A percentile compares a stretch with the other conserved stretches of the same genome.
phyloP scores from a whole-genome alignment of 2,888 invertebrate species.

The Graphium colonna region DNA sequence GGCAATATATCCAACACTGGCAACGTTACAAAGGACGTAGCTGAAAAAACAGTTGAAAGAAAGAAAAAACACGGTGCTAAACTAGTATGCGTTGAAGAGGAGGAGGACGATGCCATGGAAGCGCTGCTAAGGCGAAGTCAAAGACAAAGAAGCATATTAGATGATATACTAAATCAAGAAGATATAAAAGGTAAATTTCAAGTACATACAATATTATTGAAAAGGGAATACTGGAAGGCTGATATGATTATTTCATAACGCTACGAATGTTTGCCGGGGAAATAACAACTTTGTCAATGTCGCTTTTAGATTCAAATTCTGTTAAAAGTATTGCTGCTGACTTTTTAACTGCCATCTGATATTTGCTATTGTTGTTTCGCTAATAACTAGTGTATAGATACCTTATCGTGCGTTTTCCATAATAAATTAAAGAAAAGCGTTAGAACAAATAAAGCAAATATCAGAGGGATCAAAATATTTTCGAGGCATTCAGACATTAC shows the following conservation, averaged over 20 bases:
- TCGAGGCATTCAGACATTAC: slow-evolving; percentile 29
- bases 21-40: slow-evolving; percentile 63
- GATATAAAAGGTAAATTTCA: slow-evolving; percentile 77
- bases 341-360: slow-evolving; percentile 44
- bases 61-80: slow-evolving; percentile 51
- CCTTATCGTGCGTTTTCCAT: no score
- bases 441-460: slow-evolving; percentile 33
- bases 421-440: no score
- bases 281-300: slow-evolving; percentile 44
- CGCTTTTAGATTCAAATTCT: slow-evolving; percentile 46
- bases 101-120: slow-evolving; percentile 81
- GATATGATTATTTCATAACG: slow-evolving; percentile 56
- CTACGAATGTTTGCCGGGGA: slow-evolving; percentile 57
- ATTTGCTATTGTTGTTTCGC: slow-evolving; percentile 33
- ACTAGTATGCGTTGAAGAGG: slow-evolving; percentile 66
- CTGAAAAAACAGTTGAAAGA: slow-evolving; percentile 61
- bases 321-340: slow-evolving; percentile 44
- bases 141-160: slow-evolving; percentile 84
- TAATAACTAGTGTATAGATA: slow-evolving; percentile 6
- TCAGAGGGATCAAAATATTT: slow-evolving; percentile 36
- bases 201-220: slow-evolving; percentile 53
- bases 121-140: slow-evolving; percentile 82
- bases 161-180: slow-evolving; percentile 83
- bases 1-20: slow-evolving; percentile 53
- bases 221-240: slow-evolving; percentile 54